Evolutionary conservation across 2,797 vertebrate species (phyloP), one percentile per base, ranked within the genome.

Genomic region (Cynopterus sphinx): DNA sequence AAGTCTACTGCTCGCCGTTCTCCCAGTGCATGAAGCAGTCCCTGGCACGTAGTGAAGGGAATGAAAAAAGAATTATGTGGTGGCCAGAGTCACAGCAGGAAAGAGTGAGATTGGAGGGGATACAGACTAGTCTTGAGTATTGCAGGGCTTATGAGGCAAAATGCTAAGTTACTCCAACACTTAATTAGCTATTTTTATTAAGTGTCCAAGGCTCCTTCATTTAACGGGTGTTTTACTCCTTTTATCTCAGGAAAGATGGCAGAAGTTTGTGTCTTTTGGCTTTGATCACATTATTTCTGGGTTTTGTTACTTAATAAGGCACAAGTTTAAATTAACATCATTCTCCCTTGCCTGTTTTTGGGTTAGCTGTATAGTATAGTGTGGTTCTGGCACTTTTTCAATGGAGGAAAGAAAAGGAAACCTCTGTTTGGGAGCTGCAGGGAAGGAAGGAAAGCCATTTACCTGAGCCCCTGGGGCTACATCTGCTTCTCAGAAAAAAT

Each of bases 171-270:
- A 95, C 90, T 97, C 95, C 97, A 97, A 95, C 97, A 98, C 97
- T 96, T 97, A 98, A 98, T 98, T 97, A 98, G 97, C 95, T 94
- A 95, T 95, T 98, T 98, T 97, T 98, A 98, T 98, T 97, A 97
- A 97, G 97, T 97, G 97, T 96, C 97, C 95, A 78, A 97, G 87
- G 73, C 96, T 94, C 97, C 95, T 97, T 97, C 92, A 94, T 95
- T 97, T 97, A 91, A 94, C 90, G 97, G 96, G 97, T 97, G 97
- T 97, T 98, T 96, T 92, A 91, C 83, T 96, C 90, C 97, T 97
- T 98, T 98, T 97, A 97, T 97, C 97, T 96, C 90, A 93, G 95
- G 96, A 96, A 98, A 97, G 96, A 98, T 96, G 97, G 96, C 97
- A 97, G 97, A 97, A 95, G 96, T 98, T 97, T 98, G 97, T 98